A percentile compares a stretch with the other conserved stretches of the same genome.
These are phyloP conservation scores for Tineola bisselliella DNA, from an alignment of 2,888 invertebrate genomes.

Conservation along the genomic window DNA sequence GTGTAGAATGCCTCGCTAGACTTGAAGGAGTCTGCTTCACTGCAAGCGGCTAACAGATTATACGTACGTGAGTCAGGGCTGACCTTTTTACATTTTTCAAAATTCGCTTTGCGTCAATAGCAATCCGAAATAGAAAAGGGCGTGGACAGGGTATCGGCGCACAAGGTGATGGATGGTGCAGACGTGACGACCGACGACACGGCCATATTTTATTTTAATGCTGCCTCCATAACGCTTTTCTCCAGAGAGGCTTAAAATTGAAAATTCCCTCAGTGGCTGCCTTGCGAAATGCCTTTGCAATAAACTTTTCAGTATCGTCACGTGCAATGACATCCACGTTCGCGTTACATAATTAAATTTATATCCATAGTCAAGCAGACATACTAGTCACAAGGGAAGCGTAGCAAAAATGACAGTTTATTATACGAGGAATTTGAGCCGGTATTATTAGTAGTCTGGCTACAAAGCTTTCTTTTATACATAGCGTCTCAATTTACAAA, in stretches of 20 bases:
- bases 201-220: slow-evolving; percentile 59
- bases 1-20: not conserved
- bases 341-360: slow-evolving; percentile 11
- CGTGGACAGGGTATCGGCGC: slow-evolving; percentile 4
- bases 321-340: not conserved
- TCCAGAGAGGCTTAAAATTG: slow-evolving; percentile 55
- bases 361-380: not conserved
- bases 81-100: slow-evolving; percentile 67
- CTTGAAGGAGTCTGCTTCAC: not conserved
- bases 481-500: not conserved
- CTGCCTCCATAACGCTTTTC: slow-evolving; percentile 37
- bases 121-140: slow-evolving; percentile 26
- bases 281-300: slow-evolving; percentile 13
- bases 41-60: slow-evolving; percentile 1
- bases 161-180: slow-evolving; percentile 54
- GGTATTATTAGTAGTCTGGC: not conserved
- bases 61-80: slow-evolving; percentile 45
- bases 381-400: slow-evolving; percentile 2
- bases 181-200: slow-evolving; percentile 59
- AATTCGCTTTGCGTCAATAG: slow-evolving; percentile 57
- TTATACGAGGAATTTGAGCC: slow-evolving; percentile 3
- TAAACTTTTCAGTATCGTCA: slow-evolving; percentile 13
- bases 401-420: not conserved
- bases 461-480: not conserved
- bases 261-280: slow-evolving; percentile 44